Evolutionary conservation across 2,888 invertebrate species (phyloP).

Genomic region (Tinea pellionella): DNA sequence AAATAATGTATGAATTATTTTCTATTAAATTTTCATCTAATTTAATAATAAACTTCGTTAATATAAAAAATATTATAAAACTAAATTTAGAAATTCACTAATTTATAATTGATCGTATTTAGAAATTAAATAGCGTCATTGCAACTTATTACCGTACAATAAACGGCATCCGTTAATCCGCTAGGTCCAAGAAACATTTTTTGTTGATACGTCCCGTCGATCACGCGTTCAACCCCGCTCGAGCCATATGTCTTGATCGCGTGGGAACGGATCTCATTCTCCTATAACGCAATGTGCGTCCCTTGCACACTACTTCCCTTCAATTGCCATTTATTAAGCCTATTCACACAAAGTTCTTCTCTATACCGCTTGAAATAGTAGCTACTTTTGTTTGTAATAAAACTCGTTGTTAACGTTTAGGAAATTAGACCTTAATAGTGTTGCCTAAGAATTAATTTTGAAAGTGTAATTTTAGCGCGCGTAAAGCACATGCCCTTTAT

Average conservation of each 20-base stretch:
- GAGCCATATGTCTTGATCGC: slow-evolving; percentile 66
- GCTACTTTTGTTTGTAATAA: background rate
- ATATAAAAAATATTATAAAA: too few relatives aligned
- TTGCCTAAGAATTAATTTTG: background rate
- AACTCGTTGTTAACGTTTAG: background rate
- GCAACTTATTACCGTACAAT: background rate
- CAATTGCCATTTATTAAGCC: background rate
- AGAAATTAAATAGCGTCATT: background rate
- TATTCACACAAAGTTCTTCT: background rate
- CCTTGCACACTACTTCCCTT: slow-evolving; percentile 17
- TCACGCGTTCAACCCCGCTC: slow-evolving; percentile 49
- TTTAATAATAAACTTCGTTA: too few relatives aligned
- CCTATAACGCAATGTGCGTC: slow-evolving; percentile 47
- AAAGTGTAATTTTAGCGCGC: background rate
- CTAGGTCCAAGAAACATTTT: slow-evolving; percentile 45
- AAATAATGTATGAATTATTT: too few relatives aligned
- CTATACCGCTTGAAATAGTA: background rate
- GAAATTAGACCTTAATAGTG: slow-evolving; percentile 6
- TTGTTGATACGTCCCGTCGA: slow-evolving; percentile 64
- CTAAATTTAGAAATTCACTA: too few relatives aligned
- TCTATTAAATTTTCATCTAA: too few relatives aligned
- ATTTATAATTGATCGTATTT: slow-evolving; percentile 19
- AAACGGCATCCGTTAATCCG: slow-evolving; percentile 28
- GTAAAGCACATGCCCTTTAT: slow-evolving; percentile 40
- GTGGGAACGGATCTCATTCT: slow-evolving; percentile 53